phyloP scores from a whole-genome alignment of 2,797 vertebrate genomes.

The Coregonus ussuriensis region DNA sequence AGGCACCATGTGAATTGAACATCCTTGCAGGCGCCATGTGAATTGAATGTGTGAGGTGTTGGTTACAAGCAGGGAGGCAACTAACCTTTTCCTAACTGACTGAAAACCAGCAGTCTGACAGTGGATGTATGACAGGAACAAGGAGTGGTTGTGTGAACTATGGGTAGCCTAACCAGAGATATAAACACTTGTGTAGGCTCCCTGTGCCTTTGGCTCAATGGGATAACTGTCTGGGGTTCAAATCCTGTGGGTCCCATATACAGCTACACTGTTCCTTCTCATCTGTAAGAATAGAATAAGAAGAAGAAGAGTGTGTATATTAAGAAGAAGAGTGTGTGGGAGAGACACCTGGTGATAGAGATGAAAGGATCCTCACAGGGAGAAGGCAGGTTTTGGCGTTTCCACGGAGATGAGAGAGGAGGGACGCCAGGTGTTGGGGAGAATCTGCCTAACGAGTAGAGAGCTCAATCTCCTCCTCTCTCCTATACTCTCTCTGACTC shows the following conservation, averaged over 20 bases:
- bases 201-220: too few species aligned
- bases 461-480: not conserved
- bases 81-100: not conserved
- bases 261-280: too few species aligned
- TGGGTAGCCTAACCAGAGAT: too few species aligned
- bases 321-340: not conserved
- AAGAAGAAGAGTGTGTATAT: not conserved
- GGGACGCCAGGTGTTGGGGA: not conserved
- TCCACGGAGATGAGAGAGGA: not conserved
- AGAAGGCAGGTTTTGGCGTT: not conserved
- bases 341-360: not conserved
- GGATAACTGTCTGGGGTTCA: too few species aligned
- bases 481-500: not conserved
- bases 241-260: too few species aligned
- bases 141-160: too few species aligned
- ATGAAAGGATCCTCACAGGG: constrained; percentile 1
- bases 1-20: too few species aligned
- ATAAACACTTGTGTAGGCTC: too few species aligned
- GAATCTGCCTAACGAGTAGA: not conserved
- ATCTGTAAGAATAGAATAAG: too few species aligned
- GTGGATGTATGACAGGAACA: too few species aligned
- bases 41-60: not conserved
- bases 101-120: not conserved
- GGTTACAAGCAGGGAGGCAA: not conserved
- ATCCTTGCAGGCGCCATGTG: too few species aligned